Percentiles rank a stretch among this genome's conserved stretches.
These are phyloP conservation scores for Acestrorhynchus altus DNA, from an alignment of 2,797 vertebrate species.

Conservation along the genomic window DNA sequence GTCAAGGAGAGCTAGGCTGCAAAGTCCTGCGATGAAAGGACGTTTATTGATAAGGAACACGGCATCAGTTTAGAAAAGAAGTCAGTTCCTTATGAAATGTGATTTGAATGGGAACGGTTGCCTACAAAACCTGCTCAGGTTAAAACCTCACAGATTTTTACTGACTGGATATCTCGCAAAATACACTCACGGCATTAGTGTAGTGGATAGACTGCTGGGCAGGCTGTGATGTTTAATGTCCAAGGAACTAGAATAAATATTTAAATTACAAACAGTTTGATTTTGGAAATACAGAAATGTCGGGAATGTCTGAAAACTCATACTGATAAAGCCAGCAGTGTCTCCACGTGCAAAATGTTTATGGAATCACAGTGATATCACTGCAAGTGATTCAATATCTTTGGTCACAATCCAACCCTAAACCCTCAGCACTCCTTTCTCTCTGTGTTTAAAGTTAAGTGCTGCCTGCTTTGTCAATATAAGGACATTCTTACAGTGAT, in stretches of 20 bases:
- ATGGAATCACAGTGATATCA: no score
- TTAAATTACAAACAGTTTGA: no score
- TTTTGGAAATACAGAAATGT: no score
- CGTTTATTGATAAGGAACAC: constrained; percentile 72
- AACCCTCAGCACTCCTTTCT: no score
- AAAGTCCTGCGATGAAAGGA: constrained; percentile 71
- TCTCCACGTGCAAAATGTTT: no score
- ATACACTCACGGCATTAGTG: not conserved
- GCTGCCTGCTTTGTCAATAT: no score
- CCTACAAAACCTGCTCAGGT: not conserved
- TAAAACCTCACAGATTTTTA: not conserved
- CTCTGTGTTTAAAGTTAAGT: no score
- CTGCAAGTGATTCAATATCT: no score
- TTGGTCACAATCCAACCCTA: no score
- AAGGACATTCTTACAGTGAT: no score
- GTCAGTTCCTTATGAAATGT: constrained; percentile 60
- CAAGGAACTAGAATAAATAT: not conserved
- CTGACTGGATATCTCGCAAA: not conserved
- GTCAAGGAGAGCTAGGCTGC: constrained; percentile 63
- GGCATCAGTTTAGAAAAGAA: constrained; percentile 71
- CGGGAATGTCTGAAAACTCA: no score
- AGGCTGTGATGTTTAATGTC: not conserved
- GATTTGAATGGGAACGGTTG: constrained; percentile 57
- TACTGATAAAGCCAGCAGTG: no score
- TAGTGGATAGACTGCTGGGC: not conserved